Base-by-base conservation (phyloP, 92 coral and sea anemone species). In the Epizoanthus illoricatus region DNA sequence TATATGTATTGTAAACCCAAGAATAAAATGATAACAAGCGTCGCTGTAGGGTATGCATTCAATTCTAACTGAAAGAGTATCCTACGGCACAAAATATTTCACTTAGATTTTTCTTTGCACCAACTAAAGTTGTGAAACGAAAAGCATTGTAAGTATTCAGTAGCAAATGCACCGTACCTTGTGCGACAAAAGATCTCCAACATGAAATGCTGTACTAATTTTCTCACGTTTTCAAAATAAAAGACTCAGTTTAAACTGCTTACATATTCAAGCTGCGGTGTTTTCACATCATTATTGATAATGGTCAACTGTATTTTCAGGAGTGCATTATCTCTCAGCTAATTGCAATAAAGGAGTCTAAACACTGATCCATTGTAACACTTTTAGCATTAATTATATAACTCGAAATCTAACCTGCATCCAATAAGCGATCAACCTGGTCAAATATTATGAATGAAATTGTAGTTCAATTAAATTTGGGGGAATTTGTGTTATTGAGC, bases 241-340 rank as follows among this genome's bases (percentile, higher is more conserved):
- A 12, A 65, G 56, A 52, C 10, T 52, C 0, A 11, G 52, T 68
- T 33, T 68, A 20, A 4, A 19, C 6, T 68, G 21, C 9, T 39
- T 68, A 68, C 8, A 16, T 24, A 11, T 68, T 68, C 73, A 68
- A 15, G 47, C 73, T 68, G 73, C 56, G 73, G 10, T 33, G 73
- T 68, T 68, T 61, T 4, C 18, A 5, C n/a, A 18, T 68, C n/a
- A 39, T 43, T 33, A 33, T 39, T 68, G 47, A 43, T 43, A 43
- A 68, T 68, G 17, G 28, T 68, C 52, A 7, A 68, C 56, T 68
- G 73, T 68, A 33, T 68, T 68, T 39, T 0, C 73, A 24, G 42
- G 45, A 67, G 6, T 12, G 45, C 47, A 68, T 68, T 68, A 68
- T 68, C 73, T 68, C 7, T 0, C 19, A 18, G 73, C 42, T 36